phyloP scores from a whole-genome alignment of 2,113 vertebrate species.

The Cebidichthys violaceus region DNA sequence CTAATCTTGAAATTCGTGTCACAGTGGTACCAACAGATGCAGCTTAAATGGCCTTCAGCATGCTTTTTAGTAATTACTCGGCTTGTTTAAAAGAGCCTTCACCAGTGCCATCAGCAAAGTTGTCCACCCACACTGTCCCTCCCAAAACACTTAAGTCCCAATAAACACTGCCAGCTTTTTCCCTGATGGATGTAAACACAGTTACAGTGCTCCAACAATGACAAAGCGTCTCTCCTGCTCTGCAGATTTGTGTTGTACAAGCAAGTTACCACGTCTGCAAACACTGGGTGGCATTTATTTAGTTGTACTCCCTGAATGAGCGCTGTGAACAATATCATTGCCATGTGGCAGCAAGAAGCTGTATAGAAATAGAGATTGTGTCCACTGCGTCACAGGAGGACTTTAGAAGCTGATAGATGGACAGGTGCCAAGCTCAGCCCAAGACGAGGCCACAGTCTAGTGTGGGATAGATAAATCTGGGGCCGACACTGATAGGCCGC shows the following conservation, averaged over 20 bases:
- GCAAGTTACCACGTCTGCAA: neutral
- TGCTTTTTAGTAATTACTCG: constrained; percentile 66
- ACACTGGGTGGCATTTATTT: constrained; percentile 43
- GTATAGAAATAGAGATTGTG: constrained; percentile 37
- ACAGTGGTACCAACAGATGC: constrained; percentile 47
- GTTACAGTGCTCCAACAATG: constrained; percentile 23
- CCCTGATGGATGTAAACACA: constrained; percentile 39
- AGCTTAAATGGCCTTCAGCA: constrained; percentile 55
- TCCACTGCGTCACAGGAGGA: constrained; percentile 38
- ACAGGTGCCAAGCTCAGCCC: constrained; percentile 67
- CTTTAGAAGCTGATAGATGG: constrained; percentile 70
- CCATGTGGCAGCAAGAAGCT: constrained; percentile 25
- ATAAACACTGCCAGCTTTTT: constrained; percentile 48
- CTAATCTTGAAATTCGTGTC: constrained; percentile 46
- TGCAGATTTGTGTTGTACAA: constrained; percentile 44
- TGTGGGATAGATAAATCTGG: constrained; percentile 75
- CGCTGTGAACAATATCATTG: constrained; percentile 25
- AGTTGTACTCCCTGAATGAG: constrained; percentile 19
- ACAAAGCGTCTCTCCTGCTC: constrained; percentile 45
- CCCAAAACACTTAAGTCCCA: constrained; percentile 51
- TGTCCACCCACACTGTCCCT: constrained; percentile 55
- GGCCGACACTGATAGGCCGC: constrained; percentile 68
- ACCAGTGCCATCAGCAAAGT: constrained; percentile 48
- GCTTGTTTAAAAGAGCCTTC: constrained; percentile 56
- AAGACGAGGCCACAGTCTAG: constrained; percentile 65